phyloP scores from a whole-genome alignment of 2,797 vertebrate genomes.

The Falco berigora region DNA sequence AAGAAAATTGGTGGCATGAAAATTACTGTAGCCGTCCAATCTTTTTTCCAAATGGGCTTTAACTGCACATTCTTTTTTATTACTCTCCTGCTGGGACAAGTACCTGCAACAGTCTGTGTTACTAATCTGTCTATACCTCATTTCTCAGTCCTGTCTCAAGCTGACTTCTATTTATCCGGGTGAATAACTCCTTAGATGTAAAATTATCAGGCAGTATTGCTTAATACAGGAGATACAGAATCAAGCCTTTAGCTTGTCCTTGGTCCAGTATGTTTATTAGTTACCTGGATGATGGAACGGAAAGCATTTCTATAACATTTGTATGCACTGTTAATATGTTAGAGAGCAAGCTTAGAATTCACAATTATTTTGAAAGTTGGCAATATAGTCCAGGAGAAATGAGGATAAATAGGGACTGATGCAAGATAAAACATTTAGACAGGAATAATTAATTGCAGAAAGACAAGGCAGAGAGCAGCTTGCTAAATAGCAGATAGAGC shows the following conservation, averaged over 20 bases:
- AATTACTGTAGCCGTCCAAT: neutral
- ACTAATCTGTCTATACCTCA: neutral
- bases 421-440: neutral
- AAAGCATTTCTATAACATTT: neutral
- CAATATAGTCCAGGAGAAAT: neutral
- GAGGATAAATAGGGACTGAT: neutral
- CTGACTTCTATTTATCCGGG: neutral
- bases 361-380: neutral
- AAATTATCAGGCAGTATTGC: neutral
- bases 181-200: neutral
- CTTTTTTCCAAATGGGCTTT: neutral
- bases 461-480: neutral
- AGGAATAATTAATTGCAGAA: neutral
- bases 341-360: neutral
- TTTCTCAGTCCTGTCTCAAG: neutral
- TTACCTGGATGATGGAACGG: neutral
- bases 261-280: neutral
- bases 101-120: neutral
- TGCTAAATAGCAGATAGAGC: neutral
- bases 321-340: neutral
- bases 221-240: neutral
- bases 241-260: neutral
- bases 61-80: neutral
- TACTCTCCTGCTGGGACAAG: neutral
- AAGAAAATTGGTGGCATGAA: neutral